Evolutionary conservation across 2,113 vertebrate genomes (phyloP), one percentile per base, ranked within the genome.

Genomic region (Heterocephalus glaber): DNA sequence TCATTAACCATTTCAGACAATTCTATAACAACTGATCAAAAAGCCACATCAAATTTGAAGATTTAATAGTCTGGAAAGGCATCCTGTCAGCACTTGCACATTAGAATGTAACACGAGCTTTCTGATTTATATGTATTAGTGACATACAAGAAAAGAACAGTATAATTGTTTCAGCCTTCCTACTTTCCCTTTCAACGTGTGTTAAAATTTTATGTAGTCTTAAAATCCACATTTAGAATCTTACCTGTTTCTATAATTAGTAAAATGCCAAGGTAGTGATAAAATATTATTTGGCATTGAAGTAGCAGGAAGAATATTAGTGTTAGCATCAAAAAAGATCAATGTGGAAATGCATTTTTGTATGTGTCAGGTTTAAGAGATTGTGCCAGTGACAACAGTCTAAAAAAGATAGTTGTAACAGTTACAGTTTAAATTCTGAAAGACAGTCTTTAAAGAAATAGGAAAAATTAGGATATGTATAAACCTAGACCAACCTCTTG

Each of bases 371-470:
- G n/a, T 41, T 77, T 11, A 95, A 94, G 61, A 56, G 11, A 22
- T 54, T 77, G 49, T 96, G 61, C 49, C 88, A 89, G 84, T 95
- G 86, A 85, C 47, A 86, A 17, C 28, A 63, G 65, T 92, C 92
- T 97, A 79, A 74, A 88, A 49, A 74, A 49, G 72, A 35, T 35
- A 33, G 66, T 87, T 70, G 89, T 58, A 0, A 0, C 52, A 87
- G 47, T 93, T 96, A 83, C 41, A 79, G 52, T 91, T 79, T 17
- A 76, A 56, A 77, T 87, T 98, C 70, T 65, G 76, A 89, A 60
- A 93, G 95, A 98, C 97, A 98, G 88, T 98, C 97, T 74, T 95
- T 89, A 66, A 97, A 84, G 79, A 94, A 94, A 16, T 22, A 11
- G 54, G 95, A 86, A 82, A 90, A 82, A 92, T 84, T 38, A 24